These are phyloP conservation scores for Ptilonorhynchus violaceus DNA, from an alignment of 2,113 vertebrate species.

Conservation along the genomic window DNA sequence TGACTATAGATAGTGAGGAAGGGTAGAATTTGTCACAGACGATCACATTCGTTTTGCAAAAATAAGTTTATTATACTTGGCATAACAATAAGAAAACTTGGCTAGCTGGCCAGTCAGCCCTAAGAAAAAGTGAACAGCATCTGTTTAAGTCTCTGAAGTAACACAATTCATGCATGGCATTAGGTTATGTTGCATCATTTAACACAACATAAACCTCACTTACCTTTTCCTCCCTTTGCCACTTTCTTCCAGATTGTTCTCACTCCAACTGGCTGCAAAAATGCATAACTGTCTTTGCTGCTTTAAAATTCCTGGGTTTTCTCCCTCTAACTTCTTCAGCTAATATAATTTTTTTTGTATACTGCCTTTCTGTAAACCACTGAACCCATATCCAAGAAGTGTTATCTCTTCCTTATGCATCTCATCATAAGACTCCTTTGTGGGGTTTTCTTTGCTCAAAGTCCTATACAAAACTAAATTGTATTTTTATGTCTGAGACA, in stretches of 20 bases:
- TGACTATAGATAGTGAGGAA: neutral
- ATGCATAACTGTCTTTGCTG: neutral
- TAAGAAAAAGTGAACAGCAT: slow-evolving; percentile 22
- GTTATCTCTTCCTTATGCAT: neutral
- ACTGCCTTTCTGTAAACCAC: neutral
- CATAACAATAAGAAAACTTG: neutral
- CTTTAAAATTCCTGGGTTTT: neutral
- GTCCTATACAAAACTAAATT: neutral
- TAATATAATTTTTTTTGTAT: neutral
- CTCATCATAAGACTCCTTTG: neutral
- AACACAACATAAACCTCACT: slow-evolving; percentile 58
- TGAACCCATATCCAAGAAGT: neutral
- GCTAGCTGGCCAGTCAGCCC: slow-evolving; percentile 13
- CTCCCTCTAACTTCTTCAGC: neutral
- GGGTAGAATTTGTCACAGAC: neutral
- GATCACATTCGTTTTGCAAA: slow-evolving; percentile 40
- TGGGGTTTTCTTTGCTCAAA: neutral
- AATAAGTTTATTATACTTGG: neutral
- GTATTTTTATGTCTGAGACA: neutral
- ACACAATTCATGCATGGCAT: slow-evolving; percentile 53
- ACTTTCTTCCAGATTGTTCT: slow-evolving; percentile 3
- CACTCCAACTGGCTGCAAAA: slow-evolving; percentile 3
- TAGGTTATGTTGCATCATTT: slow-evolving; percentile 64
- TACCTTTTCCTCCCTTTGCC: slow-evolving; percentile 43
- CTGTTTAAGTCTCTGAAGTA: slow-evolving; percentile 49